Conservation (phyloP, 2,797 vertebrate species). For the Neosalanx taihuensis region DNA sequence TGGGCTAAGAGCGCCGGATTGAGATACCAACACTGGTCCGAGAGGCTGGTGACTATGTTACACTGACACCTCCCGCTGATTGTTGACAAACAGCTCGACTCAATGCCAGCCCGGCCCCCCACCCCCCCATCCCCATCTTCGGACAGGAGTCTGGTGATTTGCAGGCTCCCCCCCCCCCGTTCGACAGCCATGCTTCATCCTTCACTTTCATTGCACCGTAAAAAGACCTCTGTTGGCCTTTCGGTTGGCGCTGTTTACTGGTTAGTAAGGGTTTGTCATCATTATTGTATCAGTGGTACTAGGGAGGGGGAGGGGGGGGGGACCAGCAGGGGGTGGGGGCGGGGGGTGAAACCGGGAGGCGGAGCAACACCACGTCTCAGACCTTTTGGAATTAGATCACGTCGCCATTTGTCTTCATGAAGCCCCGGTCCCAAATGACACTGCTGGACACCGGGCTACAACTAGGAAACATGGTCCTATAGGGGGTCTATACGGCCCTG, state of each 20-base stretch:
- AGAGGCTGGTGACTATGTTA: slow-evolving; percentile 41
- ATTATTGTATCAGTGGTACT: slow-evolving; percentile 61
- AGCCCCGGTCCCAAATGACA: slow-evolving; percentile 49
- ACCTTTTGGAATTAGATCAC: slow-evolving; percentile 62
- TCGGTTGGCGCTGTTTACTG: slow-evolving; percentile 62
- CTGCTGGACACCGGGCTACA: slow-evolving; percentile 45
- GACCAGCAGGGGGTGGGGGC: slow-evolving; percentile 18
- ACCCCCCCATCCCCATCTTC: slow-evolving; percentile 31
- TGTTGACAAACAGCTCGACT: slow-evolving; percentile 73
- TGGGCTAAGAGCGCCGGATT: too few relatives aligned
- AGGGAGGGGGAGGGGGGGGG: slow-evolving; percentile 42
- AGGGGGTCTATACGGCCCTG: slow-evolving; percentile 5
- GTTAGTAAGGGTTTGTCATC: slow-evolving; percentile 73
- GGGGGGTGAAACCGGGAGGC: slow-evolving; percentile 43
- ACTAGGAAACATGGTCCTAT: slow-evolving; percentile 40
- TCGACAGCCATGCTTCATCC: slow-evolving; percentile 69
- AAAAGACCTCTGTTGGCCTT: slow-evolving; percentile 62
- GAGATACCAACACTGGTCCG: too few relatives aligned
- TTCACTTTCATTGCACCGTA: slow-evolving; percentile 73
- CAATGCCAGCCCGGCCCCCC: slow-evolving; percentile 40
- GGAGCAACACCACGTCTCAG: slow-evolving; percentile 49
- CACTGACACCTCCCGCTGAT: slow-evolving; percentile 61
- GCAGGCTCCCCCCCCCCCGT: slow-evolving; percentile 37
- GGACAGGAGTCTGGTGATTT: slow-evolving; percentile 59
- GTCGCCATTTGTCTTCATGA: slow-evolving; percentile 70